phyloP scores from a whole-genome alignment of 2,797 vertebrate genomes.

The Uromys caudimaculatus region DNA sequence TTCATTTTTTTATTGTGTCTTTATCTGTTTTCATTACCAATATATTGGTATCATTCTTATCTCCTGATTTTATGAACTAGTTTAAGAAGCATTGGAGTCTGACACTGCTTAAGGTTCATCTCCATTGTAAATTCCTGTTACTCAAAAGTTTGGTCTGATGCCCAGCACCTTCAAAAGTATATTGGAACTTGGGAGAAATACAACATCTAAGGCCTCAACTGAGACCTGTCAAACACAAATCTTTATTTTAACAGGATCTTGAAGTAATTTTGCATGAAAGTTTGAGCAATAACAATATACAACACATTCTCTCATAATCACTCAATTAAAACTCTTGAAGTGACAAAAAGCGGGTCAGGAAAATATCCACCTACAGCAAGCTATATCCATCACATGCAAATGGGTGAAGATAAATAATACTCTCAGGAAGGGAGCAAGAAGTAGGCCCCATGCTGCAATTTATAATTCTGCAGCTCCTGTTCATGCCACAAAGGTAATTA shows the following conservation, averaged over 20 bases:
- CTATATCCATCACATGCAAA: not conserved
- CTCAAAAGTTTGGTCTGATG: not conserved
- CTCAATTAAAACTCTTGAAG: not conserved
- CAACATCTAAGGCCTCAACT: not conserved
- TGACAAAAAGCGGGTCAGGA: not conserved
- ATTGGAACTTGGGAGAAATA: not conserved
- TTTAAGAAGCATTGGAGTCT: not conserved
- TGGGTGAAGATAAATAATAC: not conserved
- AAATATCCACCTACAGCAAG: not conserved
- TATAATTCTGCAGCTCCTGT: not conserved
- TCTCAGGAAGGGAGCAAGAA: not conserved
- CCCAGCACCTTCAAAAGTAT: not conserved
- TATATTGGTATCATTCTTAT: too few species aligned
- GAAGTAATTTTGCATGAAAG: not conserved
- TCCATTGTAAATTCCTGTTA: not conserved
- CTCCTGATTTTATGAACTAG: not conserved
- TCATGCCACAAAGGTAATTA: not conserved
- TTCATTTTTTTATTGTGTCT: not conserved
- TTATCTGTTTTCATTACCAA: not conserved
- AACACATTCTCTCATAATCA: not conserved
- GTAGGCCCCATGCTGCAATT: not conserved
- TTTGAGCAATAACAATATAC: not conserved
- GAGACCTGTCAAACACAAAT: not conserved
- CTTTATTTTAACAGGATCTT: constrained; percentile 11
- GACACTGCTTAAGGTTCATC: not conserved